These are phyloP conservation scores for Drosophila vallismaia DNA, from an alignment of 2,888 invertebrate species.

Conservation along the genomic window DNA sequence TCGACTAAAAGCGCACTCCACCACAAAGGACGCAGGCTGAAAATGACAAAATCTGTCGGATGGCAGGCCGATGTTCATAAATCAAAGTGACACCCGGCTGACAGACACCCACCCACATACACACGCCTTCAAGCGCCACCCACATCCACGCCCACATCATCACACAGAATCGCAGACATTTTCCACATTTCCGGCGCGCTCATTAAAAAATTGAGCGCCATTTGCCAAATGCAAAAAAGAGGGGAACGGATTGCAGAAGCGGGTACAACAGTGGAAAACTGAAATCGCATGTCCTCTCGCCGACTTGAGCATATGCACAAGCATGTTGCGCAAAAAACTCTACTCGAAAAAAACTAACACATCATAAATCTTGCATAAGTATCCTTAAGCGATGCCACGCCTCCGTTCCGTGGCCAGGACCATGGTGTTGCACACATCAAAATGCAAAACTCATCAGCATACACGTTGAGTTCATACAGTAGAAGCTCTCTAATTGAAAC, in stretches of 20 bases:
- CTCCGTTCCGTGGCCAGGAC: not conserved
- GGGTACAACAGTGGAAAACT: constrained; percentile 32
- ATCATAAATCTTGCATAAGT: constrained; percentile 75
- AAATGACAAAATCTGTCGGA: constrained; percentile 61
- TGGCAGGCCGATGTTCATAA: constrained; percentile 63
- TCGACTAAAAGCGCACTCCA: constrained; percentile 46
- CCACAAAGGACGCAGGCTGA: constrained; percentile 39
- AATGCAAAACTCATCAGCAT: constrained; percentile 42
- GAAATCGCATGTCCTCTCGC: constrained; percentile 62
- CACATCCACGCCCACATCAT: not conserved
- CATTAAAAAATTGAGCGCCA: constrained; percentile 76
- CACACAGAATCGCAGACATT: constrained; percentile 20
- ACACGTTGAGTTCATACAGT: constrained; percentile 10
- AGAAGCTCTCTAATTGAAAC: not conserved
- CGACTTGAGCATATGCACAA: constrained; percentile 55
- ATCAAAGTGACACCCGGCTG: constrained; percentile 61
- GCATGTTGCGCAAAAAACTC: constrained; percentile 64
- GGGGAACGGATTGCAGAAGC: not conserved
- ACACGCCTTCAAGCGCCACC: not conserved
- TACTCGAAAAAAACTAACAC: constrained; percentile 68
- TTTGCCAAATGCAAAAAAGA: constrained; percentile 56
- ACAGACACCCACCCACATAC: constrained; percentile 3
- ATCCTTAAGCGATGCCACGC: constrained; percentile 68
- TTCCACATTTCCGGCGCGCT: constrained; percentile 66
- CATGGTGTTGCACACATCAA: constrained; percentile 20